Conservation (phyloP, 2,888 invertebrate species). For the Netelia fuscicornis region DNA sequence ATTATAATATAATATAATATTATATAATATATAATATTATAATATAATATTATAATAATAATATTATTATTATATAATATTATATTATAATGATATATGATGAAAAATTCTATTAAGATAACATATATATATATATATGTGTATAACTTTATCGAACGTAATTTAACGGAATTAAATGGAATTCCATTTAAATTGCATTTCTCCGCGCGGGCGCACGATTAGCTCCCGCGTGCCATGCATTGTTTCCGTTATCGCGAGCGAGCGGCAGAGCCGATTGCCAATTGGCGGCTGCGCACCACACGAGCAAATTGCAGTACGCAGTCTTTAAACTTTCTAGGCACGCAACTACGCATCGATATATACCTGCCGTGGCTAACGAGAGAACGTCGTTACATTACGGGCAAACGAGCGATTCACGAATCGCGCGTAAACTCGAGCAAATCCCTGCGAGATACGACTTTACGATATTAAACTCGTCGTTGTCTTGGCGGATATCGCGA, state of each 20-base stretch:
- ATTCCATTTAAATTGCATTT: background rate
- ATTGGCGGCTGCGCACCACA: slow-evolving; percentile 73
- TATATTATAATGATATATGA: too few relatives aligned
- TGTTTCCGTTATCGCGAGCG: slow-evolving; percentile 78
- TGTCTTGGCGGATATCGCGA: background rate
- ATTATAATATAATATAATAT: too few relatives aligned
- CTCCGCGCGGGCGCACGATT: background rate
- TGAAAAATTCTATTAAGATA: background rate
- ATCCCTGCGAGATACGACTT: too few relatives aligned
- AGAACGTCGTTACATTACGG: slow-evolving; percentile 5
- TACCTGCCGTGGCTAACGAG: background rate
- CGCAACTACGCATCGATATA: slow-evolving; percentile 62
- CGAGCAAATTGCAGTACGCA: background rate
- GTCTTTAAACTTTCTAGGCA: slow-evolving; percentile 75
- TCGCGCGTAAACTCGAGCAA: slow-evolving; percentile 34
- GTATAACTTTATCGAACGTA: background rate
- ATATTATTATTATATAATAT: too few relatives aligned
- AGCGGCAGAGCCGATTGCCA: slow-evolving; percentile 65
- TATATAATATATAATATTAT: too few relatives aligned
- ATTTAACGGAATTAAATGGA: background rate
- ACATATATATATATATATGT: background rate
- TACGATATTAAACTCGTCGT: too few relatives aligned
- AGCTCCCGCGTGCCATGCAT: slow-evolving; percentile 67
- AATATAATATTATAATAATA: too few relatives aligned
- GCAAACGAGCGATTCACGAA: slow-evolving; percentile 27